Evolutionary conservation across 1,140 invertebrate genomes (phyloP).

Genomic region (Eupeodes corollae): DNA sequence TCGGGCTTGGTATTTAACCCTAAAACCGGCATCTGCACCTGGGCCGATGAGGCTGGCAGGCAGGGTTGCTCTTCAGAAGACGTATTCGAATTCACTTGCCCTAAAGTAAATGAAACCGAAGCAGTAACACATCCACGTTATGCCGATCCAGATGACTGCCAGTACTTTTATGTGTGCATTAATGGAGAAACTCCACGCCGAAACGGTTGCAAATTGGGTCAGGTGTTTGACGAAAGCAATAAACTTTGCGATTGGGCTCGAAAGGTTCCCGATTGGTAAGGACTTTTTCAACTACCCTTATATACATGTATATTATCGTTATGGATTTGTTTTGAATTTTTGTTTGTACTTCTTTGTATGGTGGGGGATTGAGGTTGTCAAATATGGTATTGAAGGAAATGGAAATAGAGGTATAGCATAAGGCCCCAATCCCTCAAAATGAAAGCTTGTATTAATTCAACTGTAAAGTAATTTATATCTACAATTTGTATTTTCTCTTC

Average conservation of each 20-base stretch:
- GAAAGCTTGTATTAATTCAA: too few relatives aligned
- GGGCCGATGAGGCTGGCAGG: slow-evolving; percentile 82
- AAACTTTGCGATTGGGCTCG: slow-evolving; percentile 79
- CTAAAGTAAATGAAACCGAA: slow-evolving; percentile 57
- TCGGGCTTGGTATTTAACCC: slow-evolving; percentile 79
- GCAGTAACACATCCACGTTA: slow-evolving; percentile 73
- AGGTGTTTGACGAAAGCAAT: slow-evolving; percentile 75
- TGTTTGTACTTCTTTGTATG: too few relatives aligned
- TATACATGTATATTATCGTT: too few relatives aligned
- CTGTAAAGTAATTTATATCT: too few relatives aligned
- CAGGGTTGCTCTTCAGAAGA: slow-evolving; percentile 73
- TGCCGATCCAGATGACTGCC: slow-evolving; percentile 78
- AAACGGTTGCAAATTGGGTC: slow-evolving; percentile 78
- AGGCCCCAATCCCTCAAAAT: too few relatives aligned
- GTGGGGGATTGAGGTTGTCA: too few relatives aligned
- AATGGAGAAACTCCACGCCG: slow-evolving; percentile 70
- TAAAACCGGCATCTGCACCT: slow-evolving; percentile 79
- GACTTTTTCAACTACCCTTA: too few relatives aligned
- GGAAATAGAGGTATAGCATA: too few relatives aligned
- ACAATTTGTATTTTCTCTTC: too few relatives aligned
- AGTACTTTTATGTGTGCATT: slow-evolving; percentile 85
- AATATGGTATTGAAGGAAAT: too few relatives aligned
- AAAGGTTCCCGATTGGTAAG: slow-evolving; percentile 83
- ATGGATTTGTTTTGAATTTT: too few relatives aligned
- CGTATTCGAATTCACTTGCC: slow-evolving; percentile 75